Conservation (phyloP, 2,113 vertebrate genomes). For the Paralichthys olivaceus region DNA sequence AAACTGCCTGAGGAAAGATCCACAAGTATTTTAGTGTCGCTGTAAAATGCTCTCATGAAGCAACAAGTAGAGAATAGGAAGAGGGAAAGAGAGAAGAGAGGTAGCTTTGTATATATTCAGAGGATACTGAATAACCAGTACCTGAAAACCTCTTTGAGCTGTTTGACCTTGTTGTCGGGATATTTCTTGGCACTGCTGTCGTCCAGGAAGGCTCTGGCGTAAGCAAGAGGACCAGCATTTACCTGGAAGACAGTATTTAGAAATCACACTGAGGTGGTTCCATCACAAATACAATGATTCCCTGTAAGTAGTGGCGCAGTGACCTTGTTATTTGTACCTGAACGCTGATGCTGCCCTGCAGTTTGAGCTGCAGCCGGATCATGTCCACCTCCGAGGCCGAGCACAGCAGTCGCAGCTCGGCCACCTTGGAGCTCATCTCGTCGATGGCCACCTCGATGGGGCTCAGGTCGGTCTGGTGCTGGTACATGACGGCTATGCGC, state of each 20-base stretch:
- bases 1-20: slow-evolving; percentile 87
- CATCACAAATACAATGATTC: neutral
- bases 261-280: neutral
- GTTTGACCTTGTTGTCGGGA: slow-evolving; percentile 97
- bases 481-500: slow-evolving; percentile 96
- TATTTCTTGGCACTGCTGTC: slow-evolving; percentile 93
- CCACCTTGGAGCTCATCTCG: slow-evolving; percentile 96
- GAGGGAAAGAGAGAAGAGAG: neutral
- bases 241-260: slow-evolving; percentile 81
- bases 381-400: slow-evolving; percentile 95
- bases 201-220: slow-evolving; percentile 96
- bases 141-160: slow-evolving; percentile 98
- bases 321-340: slow-evolving; percentile 68
- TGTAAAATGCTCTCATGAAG: too few species aligned
- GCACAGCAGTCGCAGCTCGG: slow-evolving; percentile 90
- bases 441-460: slow-evolving; percentile 99
- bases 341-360: slow-evolving; percentile 97
- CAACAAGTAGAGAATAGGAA: too few species aligned
- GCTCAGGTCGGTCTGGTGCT: slow-evolving; percentile 95
- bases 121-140: slow-evolving; percentile 61
- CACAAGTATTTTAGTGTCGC: neutral
- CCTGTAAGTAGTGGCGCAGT: neutral
- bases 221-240: slow-evolving; percentile 95
- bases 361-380: slow-evolving; percentile 97
- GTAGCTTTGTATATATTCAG: too few species aligned